Percentiles rank a stretch among this genome's conserved stretches.
Evolutionary conservation across 2,797 vertebrate genomes (phyloP).

Genomic region (Xenopus petersii): DNA sequence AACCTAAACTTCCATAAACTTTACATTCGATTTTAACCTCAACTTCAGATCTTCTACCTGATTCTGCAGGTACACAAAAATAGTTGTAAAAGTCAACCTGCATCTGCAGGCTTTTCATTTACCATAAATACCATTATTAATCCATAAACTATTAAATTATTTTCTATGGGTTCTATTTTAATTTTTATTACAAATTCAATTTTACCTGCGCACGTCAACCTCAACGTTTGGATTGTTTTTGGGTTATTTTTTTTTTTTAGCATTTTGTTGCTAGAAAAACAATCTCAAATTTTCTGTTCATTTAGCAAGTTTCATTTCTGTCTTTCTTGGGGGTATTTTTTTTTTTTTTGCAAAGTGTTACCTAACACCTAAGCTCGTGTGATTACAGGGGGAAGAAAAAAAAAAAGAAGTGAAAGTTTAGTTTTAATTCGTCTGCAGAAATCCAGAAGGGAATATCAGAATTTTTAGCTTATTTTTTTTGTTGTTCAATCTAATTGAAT

Average conservation of each 20-base stretch:
- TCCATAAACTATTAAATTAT: too few relatives aligned
- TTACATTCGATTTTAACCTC: neutral
- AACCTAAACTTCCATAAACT: neutral
- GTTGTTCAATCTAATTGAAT: too few relatives aligned
- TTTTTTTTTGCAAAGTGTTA: conserved; percentile 33
- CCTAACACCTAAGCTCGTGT: conserved; percentile 69
- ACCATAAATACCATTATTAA: too few relatives aligned
- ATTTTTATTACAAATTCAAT: too few relatives aligned
- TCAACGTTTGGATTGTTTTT: too few relatives aligned
- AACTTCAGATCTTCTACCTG: conserved; percentile 61
- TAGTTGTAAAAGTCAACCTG: too few relatives aligned
- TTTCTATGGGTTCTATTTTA: too few relatives aligned
- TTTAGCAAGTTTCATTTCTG: conserved; percentile 51
- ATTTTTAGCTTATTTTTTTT: neutral
- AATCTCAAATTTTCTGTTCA: conserved; percentile 64
- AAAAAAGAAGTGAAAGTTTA: conserved; percentile 76
- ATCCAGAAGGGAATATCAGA: conserved; percentile 46
- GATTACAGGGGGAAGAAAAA: conserved; percentile 52
- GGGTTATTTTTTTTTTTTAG: conserved; percentile 33
- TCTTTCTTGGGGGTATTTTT: too few relatives aligned
- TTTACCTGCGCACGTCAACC: conserved; percentile 56
- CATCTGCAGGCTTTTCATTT: too few relatives aligned
- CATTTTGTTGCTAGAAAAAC: conserved; percentile 67
- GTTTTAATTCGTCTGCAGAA: conserved; percentile 56
- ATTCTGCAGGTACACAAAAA: conserved; percentile 67